These are phyloP conservation scores for Papilio xuthus DNA, from an alignment of 1,140 invertebrate genomes.

Conservation along the genomic window DNA sequence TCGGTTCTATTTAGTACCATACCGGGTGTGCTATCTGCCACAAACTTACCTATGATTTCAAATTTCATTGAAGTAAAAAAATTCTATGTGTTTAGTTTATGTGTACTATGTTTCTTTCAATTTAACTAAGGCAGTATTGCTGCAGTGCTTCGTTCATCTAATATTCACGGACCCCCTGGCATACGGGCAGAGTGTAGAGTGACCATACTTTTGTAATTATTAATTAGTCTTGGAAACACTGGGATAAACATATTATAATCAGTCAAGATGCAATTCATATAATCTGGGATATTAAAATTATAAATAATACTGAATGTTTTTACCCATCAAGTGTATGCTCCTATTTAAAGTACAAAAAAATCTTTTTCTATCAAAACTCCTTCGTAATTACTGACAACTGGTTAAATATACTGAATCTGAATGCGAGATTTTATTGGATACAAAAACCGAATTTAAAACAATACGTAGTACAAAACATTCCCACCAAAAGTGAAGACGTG, in stretches of 20 bases:
- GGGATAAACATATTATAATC: background rate
- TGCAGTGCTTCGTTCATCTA: slow-evolving; percentile 30
- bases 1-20: too few relatives aligned
- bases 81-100: background rate
- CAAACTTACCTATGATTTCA: too few relatives aligned
- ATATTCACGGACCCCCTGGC: slow-evolving; percentile 31
- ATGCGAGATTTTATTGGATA: background rate
- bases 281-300: background rate
- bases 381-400: too few relatives aligned
- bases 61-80: too few relatives aligned
- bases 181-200: slow-evolving; percentile 2
- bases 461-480: too few relatives aligned
- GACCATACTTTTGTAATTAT: background rate
- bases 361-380: too few relatives aligned
- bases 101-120: background rate
- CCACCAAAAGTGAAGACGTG: background rate
- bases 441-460: background rate
- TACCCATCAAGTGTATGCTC: background rate
- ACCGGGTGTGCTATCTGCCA: too few relatives aligned
- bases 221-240: background rate
- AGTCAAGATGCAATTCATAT: background rate
- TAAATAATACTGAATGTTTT: background rate
- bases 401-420: background rate
- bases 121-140: background rate
- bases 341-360: background rate